Evolutionary conservation across 2,888 invertebrate genomes (phyloP).

Genomic region (Mythimna vitellina): DNA sequence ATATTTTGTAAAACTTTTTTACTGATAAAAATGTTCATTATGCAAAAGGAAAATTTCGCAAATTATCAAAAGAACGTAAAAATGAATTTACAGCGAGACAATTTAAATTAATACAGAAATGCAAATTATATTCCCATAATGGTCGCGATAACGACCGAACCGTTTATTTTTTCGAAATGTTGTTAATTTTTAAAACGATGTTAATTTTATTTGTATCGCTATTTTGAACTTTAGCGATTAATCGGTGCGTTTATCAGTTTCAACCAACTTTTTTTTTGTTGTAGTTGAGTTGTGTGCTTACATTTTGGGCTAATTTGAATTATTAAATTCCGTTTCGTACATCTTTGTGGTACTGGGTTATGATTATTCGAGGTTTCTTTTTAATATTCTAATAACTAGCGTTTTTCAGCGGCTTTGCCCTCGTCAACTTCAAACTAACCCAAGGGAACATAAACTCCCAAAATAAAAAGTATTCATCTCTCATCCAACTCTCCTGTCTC

Average conservation of each 20-base stretch:
- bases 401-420: too few relatives aligned
- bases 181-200: slow-evolving; percentile 41
- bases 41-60: slow-evolving; percentile 47
- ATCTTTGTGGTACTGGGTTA: background rate
- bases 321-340: background rate
- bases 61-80: slow-evolving; percentile 57
- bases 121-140: slow-evolving; percentile 71
- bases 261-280: background rate
- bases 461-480: too few relatives aligned
- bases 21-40: slow-evolving; percentile 44
- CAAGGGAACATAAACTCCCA: too few relatives aligned
- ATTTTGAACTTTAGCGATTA: slow-evolving; percentile 28
- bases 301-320: background rate
- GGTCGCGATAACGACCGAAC: slow-evolving; percentile 67
- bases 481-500: too few relatives aligned
- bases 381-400: background rate
- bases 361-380: background rate
- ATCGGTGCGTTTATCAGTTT: slow-evolving; percentile 15
- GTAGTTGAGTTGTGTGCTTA: background rate
- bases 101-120: slow-evolving; percentile 66
- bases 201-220: slow-evolving; percentile 32
- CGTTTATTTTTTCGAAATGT: slow-evolving; percentile 49
- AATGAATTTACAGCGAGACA: slow-evolving; percentile 61
- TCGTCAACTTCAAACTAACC: too few relatives aligned
- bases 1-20: slow-evolving; percentile 33